These are phyloP conservation scores for Engystomops pustulosus DNA, from an alignment of 2,113 vertebrate species.

Conservation along the genomic window DNA sequence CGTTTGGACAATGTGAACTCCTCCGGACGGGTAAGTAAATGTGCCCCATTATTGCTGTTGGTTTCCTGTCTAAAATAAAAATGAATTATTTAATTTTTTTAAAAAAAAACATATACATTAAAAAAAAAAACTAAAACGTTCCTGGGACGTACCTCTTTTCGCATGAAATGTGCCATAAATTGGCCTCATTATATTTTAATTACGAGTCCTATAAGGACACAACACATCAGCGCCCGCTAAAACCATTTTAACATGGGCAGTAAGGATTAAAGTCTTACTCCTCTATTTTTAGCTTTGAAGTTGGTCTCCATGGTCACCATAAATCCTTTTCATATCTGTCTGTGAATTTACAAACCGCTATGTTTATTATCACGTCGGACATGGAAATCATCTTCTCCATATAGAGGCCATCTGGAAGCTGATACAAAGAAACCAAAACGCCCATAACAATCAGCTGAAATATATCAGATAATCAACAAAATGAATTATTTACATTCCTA, in stretches of 20 bases:
- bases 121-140: background rate
- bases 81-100: too few species aligned
- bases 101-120: too few species aligned
- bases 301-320: conserved; percentile 55
- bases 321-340: conserved; percentile 52
- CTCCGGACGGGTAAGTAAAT: too few species aligned
- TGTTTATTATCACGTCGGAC: conserved; percentile 35
- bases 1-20: too few species aligned
- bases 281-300: conserved; percentile 51
- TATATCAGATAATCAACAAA: too few species aligned
- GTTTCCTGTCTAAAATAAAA: too few species aligned
- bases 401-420: conserved; percentile 8
- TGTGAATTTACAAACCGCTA: conserved; percentile 39
- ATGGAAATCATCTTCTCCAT: conserved; percentile 15
- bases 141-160: background rate
- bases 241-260: conserved; percentile 37
- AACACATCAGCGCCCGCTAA: conserved; percentile 1
- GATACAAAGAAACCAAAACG: too few species aligned
- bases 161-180: conserved; percentile 14
- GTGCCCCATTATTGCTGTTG: too few species aligned
- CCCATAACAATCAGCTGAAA: background rate
- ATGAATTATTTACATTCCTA: background rate
- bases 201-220: conserved; percentile 41
- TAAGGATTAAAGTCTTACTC: conserved; percentile 52
- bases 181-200: conserved; percentile 35